phyloP scores from a whole-genome alignment of 2,888 invertebrate species.

The Oscheius myriophilus region DNA sequence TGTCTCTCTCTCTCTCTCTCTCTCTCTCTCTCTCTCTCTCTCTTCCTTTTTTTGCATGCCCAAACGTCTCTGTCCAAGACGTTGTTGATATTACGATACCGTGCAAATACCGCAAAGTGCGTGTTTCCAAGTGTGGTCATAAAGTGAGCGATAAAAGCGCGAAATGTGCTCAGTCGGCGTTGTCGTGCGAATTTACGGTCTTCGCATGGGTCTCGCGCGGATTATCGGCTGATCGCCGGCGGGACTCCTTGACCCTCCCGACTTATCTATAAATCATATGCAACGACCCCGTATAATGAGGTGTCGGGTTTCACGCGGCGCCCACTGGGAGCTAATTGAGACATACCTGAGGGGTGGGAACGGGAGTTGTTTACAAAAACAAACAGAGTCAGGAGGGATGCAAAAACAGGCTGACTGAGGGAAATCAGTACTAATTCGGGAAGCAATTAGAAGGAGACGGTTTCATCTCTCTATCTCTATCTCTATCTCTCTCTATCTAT shows the following conservation, averaged over 20 bases:
- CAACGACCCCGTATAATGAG: slow-evolving; percentile 25
- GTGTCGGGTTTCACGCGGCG: slow-evolving; percentile 9
- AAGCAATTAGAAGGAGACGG: too few species aligned
- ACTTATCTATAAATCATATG: slow-evolving; percentile 32
- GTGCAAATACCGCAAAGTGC: too few species aligned
- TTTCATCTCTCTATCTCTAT: too few species aligned
- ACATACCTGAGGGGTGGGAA: not conserved
- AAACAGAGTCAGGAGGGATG: slow-evolving; percentile 2
- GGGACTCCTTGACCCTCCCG: slow-evolving; percentile 28
- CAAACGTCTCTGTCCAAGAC: not conserved
- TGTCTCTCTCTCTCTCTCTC: slow-evolving; percentile 8
- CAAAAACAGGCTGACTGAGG: not conserved
- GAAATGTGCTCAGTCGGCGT: too few species aligned
- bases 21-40: slow-evolving; percentile 4
- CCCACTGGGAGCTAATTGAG: slow-evolving; percentile 17
- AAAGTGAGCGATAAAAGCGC: too few species aligned
- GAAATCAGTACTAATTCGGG: too few species aligned
- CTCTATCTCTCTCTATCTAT: too few species aligned
- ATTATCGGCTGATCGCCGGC: slow-evolving; percentile 8
- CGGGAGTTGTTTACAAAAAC: not conserved
- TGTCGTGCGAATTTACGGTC: too few species aligned
- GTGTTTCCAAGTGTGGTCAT: too few species aligned
- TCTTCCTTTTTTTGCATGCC: too few species aligned
- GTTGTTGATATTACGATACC: too few species aligned
- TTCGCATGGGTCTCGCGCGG: not conserved